Percentiles rank a stretch among this genome's conserved stretches.
Conservation (phyloP, 2,888 invertebrate species). For the Agrochola macilenta region DNA sequence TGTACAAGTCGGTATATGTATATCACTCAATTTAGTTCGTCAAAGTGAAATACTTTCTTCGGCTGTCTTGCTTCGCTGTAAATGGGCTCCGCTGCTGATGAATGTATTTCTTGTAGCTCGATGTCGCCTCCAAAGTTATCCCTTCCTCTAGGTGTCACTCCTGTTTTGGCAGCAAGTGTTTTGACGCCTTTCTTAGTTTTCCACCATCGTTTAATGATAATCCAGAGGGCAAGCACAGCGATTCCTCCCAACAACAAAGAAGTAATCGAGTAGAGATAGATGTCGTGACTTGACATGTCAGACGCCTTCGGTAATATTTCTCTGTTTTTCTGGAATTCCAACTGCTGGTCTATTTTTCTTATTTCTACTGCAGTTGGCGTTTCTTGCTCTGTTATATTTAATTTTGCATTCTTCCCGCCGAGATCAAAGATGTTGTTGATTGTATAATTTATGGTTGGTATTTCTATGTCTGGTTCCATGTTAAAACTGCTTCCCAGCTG, state of each 20-base stretch:
- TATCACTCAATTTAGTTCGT: neutral
- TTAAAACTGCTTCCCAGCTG: neutral
- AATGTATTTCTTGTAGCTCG: slow-evolving; percentile 6
- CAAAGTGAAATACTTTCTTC: neutral
- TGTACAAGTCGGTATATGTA: too few species aligned
- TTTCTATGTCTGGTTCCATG: neutral
- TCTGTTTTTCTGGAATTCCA: neutral
- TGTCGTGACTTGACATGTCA: neutral
- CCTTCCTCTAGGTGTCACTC: slow-evolving; percentile 6
- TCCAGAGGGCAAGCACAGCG: neutral
- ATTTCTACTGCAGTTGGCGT: neutral
- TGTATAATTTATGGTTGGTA: neutral
- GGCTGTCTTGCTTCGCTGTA: neutral
- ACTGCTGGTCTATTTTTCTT: neutral
- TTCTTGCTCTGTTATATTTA: neutral
- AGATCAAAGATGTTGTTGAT: neutral
- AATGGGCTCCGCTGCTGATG: neutral
- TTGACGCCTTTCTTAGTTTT: neutral
- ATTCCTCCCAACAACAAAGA: slow-evolving; percentile 5
- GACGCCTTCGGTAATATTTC: neutral
- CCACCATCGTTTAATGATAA: neutral
- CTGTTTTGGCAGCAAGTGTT: neutral
- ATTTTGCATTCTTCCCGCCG: neutral
- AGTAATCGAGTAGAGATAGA: neutral
- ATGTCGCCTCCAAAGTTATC: neutral